Base-by-base conservation (phyloP, 1,140 invertebrate species). In the Coenobita brevimanus region DNA sequence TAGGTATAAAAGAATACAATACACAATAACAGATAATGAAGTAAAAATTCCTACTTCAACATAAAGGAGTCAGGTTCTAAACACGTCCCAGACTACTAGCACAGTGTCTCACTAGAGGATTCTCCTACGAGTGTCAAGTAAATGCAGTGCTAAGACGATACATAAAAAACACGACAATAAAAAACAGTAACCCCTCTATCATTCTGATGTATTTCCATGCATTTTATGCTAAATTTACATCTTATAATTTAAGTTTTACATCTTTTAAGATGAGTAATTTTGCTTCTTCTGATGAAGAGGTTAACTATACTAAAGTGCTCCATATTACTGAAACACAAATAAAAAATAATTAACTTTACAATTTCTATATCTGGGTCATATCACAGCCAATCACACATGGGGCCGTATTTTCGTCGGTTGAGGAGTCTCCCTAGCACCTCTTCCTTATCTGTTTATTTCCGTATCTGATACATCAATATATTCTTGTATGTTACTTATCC, bases 341-440 rank as follows among this genome's bases (percentile, higher is more conserved):
- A 71, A 87, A 73, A 73, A 54, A 54, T 30, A 80, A 79, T 64
- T 71, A 81, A 50, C 46, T 81, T 80, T 87, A 73, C 62, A 87
- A 71, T 87, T 80, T 80, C 60, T 87, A 81, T 80, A 87, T 87
- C 85, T 87, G 85, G 85, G 76, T 87, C 76, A 87, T 87, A 87
- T 87, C 85, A 87, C 85, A 87, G 85, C 76, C 76, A 80, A 73
- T 80, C 76, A 87, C 85, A 73, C 76, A 33, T 87, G 76, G 54
- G 64, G 71, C 71, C 62, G 46, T 67, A 27, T 50, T 73, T 64
- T 73, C 36, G 41, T 50, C 76, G 27, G 15, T 50, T 43, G 24
- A 36, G 54, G 78, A 24, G 43, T 50, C 46, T 50, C 57, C 57
- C 62, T 54, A 33, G 36, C 33, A 67, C 30, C 64, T 71, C 33